These are phyloP conservation scores for Hestina assimilis DNA, from an alignment of 1,140 invertebrate species.

Conservation along the genomic window DNA sequence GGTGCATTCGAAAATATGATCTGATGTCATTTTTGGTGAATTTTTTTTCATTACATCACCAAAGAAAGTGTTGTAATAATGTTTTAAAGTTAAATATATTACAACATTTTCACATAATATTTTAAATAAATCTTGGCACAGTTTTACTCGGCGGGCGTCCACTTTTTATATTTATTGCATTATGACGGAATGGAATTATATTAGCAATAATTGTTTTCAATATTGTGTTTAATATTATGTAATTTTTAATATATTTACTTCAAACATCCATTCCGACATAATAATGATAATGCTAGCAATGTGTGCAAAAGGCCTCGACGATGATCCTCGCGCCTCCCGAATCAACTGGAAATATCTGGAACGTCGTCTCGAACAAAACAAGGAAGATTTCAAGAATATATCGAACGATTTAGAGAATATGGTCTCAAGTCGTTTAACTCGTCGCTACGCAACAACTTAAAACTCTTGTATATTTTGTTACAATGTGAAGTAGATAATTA, in stretches of 20 bases:
- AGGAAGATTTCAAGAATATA: conserved; percentile 9
- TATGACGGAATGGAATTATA: conserved; percentile 50
- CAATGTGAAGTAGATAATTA: conserved; percentile 16
- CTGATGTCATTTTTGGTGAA: not conserved
- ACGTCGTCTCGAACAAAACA: not conserved
- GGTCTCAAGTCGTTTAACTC: not conserved
- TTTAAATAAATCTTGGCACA: conserved; percentile 26
- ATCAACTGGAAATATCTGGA: conserved; percentile 50
- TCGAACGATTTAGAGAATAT: not conserved
- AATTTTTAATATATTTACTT: not conserved
- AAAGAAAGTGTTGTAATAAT: too few species aligned
- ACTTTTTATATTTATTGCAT: conserved; percentile 48
- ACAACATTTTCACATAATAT: conserved; percentile 8
- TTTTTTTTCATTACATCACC: too few species aligned
- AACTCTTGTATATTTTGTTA: conserved; percentile 19
- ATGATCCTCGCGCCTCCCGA: conserved; percentile 56
- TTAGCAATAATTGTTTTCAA: not conserved
- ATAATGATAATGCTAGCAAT: conserved; percentile 63
- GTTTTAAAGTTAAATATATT: too few species aligned
- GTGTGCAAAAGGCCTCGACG: conserved; percentile 65
- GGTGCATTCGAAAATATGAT: conserved; percentile 3
- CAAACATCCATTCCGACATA: conserved; percentile 45
- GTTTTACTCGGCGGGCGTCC: conserved; percentile 64
- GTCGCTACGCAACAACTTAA: not conserved
- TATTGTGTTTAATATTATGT: not conserved